These are phyloP conservation scores for Neogale vison DNA, from an alignment of 2,113 vertebrate genomes.

Conservation along the genomic window DNA sequence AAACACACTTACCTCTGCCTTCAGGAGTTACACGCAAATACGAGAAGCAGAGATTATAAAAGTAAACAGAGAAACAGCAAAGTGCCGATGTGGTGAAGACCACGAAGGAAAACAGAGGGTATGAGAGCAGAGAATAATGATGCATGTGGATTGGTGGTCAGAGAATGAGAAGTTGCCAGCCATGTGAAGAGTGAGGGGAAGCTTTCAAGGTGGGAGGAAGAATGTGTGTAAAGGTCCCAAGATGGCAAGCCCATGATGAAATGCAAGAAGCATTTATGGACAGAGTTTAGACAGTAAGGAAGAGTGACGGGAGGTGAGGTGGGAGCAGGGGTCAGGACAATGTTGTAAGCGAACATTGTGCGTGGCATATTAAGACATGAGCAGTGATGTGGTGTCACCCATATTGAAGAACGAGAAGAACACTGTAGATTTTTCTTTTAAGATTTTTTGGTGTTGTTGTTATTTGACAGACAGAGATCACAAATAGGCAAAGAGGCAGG, in stretches of 20 bases:
- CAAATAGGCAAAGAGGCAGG: no score
- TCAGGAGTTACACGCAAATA: not conserved
- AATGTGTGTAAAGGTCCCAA: not conserved
- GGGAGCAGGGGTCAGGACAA: not conserved
- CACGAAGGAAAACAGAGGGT: not conserved
- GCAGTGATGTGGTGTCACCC: fast-evolving
- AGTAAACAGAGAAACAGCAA: not conserved
- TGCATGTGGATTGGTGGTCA: fast-evolving
- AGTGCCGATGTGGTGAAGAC: not conserved
- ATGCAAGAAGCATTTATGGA: not conserved
- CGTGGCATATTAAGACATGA: fast-evolving
- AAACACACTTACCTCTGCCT: not conserved
- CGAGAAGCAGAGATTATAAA: not conserved
- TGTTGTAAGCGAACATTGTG: fast-evolving
- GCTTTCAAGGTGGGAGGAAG: not conserved
- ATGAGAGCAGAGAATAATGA: not conserved
- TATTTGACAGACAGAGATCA: no score
- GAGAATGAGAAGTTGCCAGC: not conserved
- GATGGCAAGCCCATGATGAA: not conserved
- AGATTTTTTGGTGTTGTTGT: no score
- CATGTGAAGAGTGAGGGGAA: not conserved
- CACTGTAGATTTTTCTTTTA: not conserved
- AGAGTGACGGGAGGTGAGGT: not conserved
- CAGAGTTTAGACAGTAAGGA: not conserved
- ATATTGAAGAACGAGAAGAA: not conserved